Percentiles rank a stretch among this genome's conserved stretches.
Evolutionary conservation across 2,888 invertebrate genomes (phyloP).

Genomic region (Pecten maximus): DNA sequence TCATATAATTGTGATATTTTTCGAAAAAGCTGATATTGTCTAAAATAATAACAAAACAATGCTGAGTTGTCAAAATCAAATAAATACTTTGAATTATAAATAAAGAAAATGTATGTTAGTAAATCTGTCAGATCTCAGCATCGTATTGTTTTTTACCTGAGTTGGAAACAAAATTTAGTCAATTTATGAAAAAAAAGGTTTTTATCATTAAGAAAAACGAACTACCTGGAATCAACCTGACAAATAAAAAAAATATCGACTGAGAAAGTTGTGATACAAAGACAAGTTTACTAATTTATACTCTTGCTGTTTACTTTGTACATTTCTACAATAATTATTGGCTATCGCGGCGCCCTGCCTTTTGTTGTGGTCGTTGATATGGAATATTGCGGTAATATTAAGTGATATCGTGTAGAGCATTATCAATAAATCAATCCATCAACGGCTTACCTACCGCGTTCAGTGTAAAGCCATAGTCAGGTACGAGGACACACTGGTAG

Average conservation of each 20-base stretch:
- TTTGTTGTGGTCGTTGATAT: not conserved
- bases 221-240: not conserved
- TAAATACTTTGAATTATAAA: no score
- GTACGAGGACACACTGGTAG: not conserved
- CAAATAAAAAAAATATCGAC: not conserved
- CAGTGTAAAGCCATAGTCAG: not conserved
- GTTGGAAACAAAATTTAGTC: no score
- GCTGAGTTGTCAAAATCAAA: no score
- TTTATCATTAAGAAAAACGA: no score
- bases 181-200: no score
- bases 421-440: not conserved
- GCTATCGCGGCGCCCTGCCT: not conserved
- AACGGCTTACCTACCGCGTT: not conserved
- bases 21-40: no score
- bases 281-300: not conserved
- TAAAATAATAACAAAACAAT: no score
- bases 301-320: not conserved
- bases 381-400: not conserved
- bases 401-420: not conserved
- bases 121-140: no score
- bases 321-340: not conserved
- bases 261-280: not conserved
- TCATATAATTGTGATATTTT: no score
- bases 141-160: no score
- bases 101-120: no score